Percentiles rank a stretch among this genome's conserved stretches.
Conservation (phyloP, 2,888 invertebrate genomes). For the Noctua comes region DNA sequence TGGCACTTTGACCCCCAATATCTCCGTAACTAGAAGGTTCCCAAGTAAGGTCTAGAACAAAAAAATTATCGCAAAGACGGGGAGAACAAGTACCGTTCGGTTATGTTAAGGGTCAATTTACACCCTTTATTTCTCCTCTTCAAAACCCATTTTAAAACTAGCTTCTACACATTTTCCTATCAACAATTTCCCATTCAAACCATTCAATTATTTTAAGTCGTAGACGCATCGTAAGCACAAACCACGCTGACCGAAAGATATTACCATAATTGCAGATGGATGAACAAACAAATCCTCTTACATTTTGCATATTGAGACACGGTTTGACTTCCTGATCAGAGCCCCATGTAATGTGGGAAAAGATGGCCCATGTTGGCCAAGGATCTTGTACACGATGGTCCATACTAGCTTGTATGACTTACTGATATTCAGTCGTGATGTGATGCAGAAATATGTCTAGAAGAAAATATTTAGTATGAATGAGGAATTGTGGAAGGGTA, state of each 20-base stretch:
- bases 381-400: neutral
- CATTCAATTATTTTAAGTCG: slow-evolving; percentile 45
- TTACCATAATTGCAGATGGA: slow-evolving; percentile 54
- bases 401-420: neutral
- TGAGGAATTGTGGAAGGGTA: no score
- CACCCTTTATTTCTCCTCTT: neutral
- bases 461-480: no score
- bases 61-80: no score
- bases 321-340: slow-evolving; percentile 15
- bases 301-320: slow-evolving; percentile 51
- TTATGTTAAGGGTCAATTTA: no score
- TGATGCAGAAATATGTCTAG: no score
- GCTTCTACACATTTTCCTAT: slow-evolving; percentile 4
- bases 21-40: no score
- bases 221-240: slow-evolving; percentile 53
- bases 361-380: neutral
- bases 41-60: no score
- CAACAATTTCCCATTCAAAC: slow-evolving; percentile 21
- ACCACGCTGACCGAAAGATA: slow-evolving; percentile 35
- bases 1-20: no score
- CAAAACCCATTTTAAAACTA: neutral
- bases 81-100: no score
- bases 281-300: slow-evolving; percentile 54
- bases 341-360: neutral
- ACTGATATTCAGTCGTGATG: neutral